A percentile compares a stretch with the other conserved stretches of the same genome.
Evolutionary conservation across 2,797 vertebrate genomes (phyloP).

Genomic region (Bovichtus diacanthus): DNA sequence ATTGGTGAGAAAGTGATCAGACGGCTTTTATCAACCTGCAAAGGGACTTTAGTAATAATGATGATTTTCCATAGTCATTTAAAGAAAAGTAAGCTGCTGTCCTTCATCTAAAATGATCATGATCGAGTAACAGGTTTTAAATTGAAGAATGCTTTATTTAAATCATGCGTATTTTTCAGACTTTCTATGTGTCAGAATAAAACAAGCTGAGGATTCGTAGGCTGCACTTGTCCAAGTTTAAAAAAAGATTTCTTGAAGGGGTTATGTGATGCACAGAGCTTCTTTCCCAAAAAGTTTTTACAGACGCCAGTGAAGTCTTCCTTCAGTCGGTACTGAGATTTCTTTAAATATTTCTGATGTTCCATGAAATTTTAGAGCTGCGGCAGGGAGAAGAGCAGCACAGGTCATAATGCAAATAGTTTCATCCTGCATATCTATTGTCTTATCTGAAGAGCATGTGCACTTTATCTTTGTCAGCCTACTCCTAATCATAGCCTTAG

Average conservation of each 20-base stretch:
- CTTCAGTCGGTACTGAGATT: slow-evolving; percentile 16
- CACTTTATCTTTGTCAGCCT: slow-evolving; percentile 61
- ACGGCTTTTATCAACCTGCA: slow-evolving; percentile 6
- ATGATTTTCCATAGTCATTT: not conserved
- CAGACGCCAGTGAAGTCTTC: not conserved
- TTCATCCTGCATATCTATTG: slow-evolving; percentile 45
- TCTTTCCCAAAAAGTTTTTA: slow-evolving; percentile 22
- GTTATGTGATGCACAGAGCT: slow-evolving; percentile 22
- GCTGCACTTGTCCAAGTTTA: slow-evolving; percentile 15
- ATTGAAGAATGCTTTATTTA: slow-evolving; percentile 13
- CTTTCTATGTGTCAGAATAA: slow-evolving; percentile 6
- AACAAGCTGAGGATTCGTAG: not conserved
- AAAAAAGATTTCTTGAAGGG: slow-evolving; percentile 12
- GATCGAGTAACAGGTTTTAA: slow-evolving; percentile 1
- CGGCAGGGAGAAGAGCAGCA: slow-evolving; percentile 21
- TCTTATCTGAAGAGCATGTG: slow-evolving; percentile 54
- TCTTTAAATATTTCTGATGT: slow-evolving; percentile 36
- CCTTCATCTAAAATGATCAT: not conserved
- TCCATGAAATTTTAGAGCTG: slow-evolving; percentile 27
- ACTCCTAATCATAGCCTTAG: slow-evolving; percentile 60
- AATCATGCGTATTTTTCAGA: slow-evolving; percentile 10
- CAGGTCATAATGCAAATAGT: slow-evolving; percentile 43
- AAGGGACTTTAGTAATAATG: not conserved
- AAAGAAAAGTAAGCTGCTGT: not conserved
- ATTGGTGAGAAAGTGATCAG: not conserved